Evolutionary conservation across 2,797 vertebrate species (phyloP).

Genomic region (Lacerta agilis): DNA sequence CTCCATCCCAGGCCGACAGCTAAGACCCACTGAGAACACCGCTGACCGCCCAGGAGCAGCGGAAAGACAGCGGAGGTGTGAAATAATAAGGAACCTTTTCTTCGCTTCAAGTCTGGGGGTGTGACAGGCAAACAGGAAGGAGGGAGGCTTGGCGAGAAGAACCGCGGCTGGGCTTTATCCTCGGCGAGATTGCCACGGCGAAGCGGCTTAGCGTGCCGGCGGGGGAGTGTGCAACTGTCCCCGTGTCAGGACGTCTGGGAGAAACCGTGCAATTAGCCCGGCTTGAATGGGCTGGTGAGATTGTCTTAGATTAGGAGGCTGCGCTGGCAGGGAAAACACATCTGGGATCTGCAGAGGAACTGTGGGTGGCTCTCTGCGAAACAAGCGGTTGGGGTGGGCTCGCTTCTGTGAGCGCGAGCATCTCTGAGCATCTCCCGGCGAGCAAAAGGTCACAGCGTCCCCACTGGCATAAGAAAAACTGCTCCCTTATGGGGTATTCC

Average conservation of each 20-base stretch:
- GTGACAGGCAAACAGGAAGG: neutral
- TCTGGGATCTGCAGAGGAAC: neutral
- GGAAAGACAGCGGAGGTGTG: no score
- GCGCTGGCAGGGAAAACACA: neutral
- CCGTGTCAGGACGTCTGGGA: neutral
- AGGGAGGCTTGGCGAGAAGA: no score
- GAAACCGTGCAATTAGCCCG: neutral
- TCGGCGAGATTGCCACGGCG: neutral
- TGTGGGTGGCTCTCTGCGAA: neutral
- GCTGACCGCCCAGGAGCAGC: neutral
- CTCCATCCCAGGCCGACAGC: no score
- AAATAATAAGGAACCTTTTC: neutral
- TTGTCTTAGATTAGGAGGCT: neutral
- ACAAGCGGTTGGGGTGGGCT: accelerated
- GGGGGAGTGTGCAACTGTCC: neutral
- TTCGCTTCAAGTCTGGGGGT: neutral
- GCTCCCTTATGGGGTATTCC: neutral
- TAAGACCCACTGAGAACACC: no score
- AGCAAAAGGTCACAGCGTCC: no score
- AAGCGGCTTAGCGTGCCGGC: neutral
- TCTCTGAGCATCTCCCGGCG: neutral
- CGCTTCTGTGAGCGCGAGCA: no score
- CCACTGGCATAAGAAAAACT: accelerated
- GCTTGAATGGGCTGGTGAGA: neutral
- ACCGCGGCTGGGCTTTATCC: no score